Conservation (phyloP, 2,888 invertebrate species). For the Fragum sueziense region DNA sequence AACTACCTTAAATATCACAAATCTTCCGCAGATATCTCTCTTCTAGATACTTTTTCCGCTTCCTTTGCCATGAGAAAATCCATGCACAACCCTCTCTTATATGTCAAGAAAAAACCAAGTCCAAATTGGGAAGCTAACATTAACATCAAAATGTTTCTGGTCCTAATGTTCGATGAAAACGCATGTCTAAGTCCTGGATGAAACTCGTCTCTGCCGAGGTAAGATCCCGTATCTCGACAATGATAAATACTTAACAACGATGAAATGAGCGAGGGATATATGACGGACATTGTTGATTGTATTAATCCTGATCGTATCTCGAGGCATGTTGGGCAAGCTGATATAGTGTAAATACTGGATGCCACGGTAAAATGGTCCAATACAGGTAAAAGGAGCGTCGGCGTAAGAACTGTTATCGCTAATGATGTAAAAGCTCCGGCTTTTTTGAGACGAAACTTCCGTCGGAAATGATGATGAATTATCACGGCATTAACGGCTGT, state of each 20-base stretch:
- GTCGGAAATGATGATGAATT: background rate
- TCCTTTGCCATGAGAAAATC: background rate
- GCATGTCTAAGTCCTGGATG: conserved; percentile 6
- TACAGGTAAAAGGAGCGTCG: background rate
- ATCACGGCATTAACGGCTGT: background rate
- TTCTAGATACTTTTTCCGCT: background rate
- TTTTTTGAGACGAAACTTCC: background rate
- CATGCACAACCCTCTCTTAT: background rate
- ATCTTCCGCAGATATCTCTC: conserved; percentile 6
- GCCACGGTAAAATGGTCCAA: background rate
- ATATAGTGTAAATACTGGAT: background rate
- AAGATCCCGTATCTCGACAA: background rate
- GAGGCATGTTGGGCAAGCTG: conserved; percentile 7
- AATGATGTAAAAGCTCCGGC: background rate
- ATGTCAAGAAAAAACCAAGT: background rate
- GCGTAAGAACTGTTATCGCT: background rate
- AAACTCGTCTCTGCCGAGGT: conserved; percentile 9
- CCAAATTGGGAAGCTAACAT: background rate
- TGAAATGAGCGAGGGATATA: conserved; percentile 11
- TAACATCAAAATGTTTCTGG: background rate
- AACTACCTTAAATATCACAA: too few species aligned
- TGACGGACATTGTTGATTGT: background rate
- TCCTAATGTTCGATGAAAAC: background rate
- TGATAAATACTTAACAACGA: background rate
- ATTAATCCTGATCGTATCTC: conserved; percentile 18